Base-by-base conservation (phyloP, 2,888 invertebrate species). In the Rhingia rostrata region DNA sequence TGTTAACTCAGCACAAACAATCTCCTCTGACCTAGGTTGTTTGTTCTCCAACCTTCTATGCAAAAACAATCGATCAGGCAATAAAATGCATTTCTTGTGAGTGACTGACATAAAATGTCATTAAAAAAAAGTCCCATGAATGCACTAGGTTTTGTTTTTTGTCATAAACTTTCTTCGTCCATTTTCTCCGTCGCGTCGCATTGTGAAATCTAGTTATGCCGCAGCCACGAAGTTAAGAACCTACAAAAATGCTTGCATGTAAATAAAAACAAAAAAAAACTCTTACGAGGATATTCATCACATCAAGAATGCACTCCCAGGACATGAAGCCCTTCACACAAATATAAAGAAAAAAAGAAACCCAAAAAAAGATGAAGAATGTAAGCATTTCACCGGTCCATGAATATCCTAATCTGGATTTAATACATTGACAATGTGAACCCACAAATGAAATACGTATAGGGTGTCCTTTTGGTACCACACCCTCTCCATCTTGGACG, bases 331-430 rank as follows among this genome's bases (percentile, higher is more conserved):
- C 2, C 22, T 22, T 22, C 22, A 22, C 33, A 14, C 14, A 10
- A 63, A 47, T 9, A 49, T 35, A 6, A 14, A 2, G 30, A 12
- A 30, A 43, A 43, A 43, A 43, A n/a, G 12, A 43, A 3, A 12
- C 43, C 43, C 30, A 6, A 51, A 60, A 60, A 35, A 30, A 61
- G 54, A 60, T 45, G 9, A 39, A 22, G 53, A 73, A 60, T n/a
- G 10, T 66, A 41, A 43, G 45, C 39, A 39, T 41, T 53, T 39
- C 35, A 51, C 22, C 33, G 45, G 41, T 70, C 7, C 49, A 56
- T 41, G 67, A 60, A 80, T 61, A 66, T 30, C 45, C 53, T 74
- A 80, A 80, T 80, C 75, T 81, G 75, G 75, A 81, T 69, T 75
- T 75, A 51, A 63, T 69, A 22, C 63, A 81, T 81, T 81, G 75